Evolutionary conservation across 2,113 vertebrate species (phyloP).

Genomic region (Phaethornis superciliosus): DNA sequence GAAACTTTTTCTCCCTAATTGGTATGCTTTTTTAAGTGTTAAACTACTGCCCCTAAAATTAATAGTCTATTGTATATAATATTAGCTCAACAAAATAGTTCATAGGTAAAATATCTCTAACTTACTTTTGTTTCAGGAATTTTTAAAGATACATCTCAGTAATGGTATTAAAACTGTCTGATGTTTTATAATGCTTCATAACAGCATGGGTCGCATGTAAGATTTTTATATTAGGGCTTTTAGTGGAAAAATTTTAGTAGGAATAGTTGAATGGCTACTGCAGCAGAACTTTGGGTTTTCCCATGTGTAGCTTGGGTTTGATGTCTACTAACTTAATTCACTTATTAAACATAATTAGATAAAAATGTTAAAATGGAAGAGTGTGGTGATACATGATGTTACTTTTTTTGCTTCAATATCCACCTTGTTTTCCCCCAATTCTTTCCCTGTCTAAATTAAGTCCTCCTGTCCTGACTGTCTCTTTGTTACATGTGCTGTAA

Average conservation of each 20-base stretch:
- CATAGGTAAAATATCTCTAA: not conserved
- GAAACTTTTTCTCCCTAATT: not conserved
- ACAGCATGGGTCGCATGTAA: not conserved
- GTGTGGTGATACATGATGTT: not conserved
- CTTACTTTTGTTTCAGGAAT: not conserved
- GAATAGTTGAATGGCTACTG: not conserved
- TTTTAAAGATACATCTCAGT: not conserved
- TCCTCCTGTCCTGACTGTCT: not conserved
- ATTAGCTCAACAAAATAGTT: not conserved
- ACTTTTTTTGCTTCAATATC: not conserved
- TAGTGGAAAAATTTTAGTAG: not conserved
- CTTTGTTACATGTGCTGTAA: not conserved
- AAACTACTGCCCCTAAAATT: not conserved
- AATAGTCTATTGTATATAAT: not conserved
- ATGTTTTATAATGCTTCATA: not conserved
- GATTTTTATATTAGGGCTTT: not conserved
- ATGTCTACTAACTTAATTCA: not conserved
- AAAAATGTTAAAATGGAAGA: not conserved
- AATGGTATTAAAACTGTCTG: not conserved
- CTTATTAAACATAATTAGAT: not conserved
- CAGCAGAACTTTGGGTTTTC: not conserved
- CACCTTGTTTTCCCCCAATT: fast-evolving
- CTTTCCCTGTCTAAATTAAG: not conserved
- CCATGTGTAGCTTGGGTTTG: not conserved
- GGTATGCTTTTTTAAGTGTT: not conserved